phyloP scores from a whole-genome alignment of 2,888 invertebrate genomes.

The Argyresthia goedartella region DNA sequence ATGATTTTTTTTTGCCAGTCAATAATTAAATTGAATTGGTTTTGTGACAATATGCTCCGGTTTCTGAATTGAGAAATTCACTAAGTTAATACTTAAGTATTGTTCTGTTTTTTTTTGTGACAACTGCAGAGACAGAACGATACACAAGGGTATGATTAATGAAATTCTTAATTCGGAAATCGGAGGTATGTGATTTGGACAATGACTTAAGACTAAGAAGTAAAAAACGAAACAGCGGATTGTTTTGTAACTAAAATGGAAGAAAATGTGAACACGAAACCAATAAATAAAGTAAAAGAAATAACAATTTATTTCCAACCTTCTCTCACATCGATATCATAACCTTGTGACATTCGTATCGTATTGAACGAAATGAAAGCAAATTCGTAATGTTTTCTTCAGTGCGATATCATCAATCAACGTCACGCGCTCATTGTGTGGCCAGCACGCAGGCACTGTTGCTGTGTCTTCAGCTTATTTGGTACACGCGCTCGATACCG shows the following conservation, averaged over 20 bases:
- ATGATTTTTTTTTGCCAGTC: no score
- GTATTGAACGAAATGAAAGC: constrained; percentile 64
- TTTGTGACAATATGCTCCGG: no score
- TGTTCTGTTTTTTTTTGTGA: no score
- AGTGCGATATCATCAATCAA: constrained; percentile 65
- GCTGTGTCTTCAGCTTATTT: constrained; percentile 21
- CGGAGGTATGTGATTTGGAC: constrained; percentile 47
- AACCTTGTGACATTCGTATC: constrained; percentile 68
- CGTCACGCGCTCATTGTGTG: constrained; percentile 65
- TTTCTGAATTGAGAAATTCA: no score
- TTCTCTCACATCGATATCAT: constrained; percentile 49
- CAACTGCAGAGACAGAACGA: no score
- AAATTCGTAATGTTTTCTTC: constrained; percentile 70
- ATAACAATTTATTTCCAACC: constrained; percentile 10
- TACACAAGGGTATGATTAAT: no score
- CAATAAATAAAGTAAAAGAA: constrained; percentile 52
- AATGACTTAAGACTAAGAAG: constrained; percentile 64
- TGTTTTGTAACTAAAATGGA: constrained; percentile 66
- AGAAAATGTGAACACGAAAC: constrained; percentile 63
- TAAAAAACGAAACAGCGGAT: constrained; percentile 50
- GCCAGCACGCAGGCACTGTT: constrained; percentile 54
- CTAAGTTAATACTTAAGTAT: no score
- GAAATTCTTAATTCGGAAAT: no score
- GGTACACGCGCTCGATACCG: constrained; percentile 25
- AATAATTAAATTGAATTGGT: no score